Conservation (phyloP, 2,797 vertebrate genomes). For the Gila robusta region DNA sequence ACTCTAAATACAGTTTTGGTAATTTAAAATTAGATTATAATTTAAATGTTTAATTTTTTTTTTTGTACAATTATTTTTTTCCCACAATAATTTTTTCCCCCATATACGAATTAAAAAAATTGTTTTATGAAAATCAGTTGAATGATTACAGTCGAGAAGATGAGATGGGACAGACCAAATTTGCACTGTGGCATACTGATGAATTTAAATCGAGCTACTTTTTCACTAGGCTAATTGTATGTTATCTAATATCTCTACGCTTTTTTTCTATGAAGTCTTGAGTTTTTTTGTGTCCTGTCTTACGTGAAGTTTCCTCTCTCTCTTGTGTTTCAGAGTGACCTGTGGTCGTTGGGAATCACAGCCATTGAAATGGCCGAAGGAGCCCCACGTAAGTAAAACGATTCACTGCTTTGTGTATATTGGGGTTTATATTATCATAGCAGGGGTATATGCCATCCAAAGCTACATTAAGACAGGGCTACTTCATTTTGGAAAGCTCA, state of each 20-base stretch:
- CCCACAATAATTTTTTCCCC: neutral
- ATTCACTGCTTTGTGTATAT: no score
- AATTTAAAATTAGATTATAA: neutral
- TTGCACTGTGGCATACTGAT: neutral
- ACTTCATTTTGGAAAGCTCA: neutral
- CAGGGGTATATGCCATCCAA: neutral
- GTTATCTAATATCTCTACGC: neutral
- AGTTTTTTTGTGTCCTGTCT: neutral
- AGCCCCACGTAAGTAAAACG: conserved; percentile 89
- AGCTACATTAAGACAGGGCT: neutral
- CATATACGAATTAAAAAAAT: neutral
- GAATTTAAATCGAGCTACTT: neutral
- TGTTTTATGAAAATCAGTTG: neutral
- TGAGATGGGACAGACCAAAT: neutral
- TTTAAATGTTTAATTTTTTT: no score
- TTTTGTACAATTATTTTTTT: no score
- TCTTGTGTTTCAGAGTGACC: conserved; percentile 87
- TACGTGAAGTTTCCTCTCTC: neutral
- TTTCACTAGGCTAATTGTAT: neutral
- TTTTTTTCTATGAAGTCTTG: neutral
- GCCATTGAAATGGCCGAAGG: conserved; percentile 99
- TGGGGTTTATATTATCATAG: neutral
- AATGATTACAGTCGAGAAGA: neutral
- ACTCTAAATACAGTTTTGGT: neutral
- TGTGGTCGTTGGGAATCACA: conserved; percentile 98